These are phyloP conservation scores for Chaenogobius annularis DNA, from an alignment of 2,113 vertebrate genomes.

Conservation along the genomic window DNA sequence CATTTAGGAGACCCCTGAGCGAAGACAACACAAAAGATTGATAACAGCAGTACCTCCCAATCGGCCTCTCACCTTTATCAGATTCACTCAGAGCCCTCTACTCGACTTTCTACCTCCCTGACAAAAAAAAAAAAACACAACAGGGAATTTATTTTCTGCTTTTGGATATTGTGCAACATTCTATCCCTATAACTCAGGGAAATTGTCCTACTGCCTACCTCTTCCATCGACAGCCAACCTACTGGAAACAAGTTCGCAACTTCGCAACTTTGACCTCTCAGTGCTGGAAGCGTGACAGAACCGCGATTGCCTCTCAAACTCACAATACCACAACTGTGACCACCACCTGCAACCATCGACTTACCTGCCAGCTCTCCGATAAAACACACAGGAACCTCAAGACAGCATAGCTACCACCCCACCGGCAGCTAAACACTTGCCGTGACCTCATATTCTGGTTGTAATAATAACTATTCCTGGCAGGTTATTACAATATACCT, in stretches of 20 bases:
- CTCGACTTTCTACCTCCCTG: slow-evolving; percentile 50
- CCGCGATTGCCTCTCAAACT: slow-evolving; percentile 55
- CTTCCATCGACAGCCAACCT: slow-evolving; percentile 41
- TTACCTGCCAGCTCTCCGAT: slow-evolving; percentile 24
- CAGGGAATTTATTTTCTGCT: slow-evolving; percentile 13
- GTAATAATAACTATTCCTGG: slow-evolving; percentile 2
- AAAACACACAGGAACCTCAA: slow-evolving; percentile 4
- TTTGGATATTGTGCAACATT: slow-evolving; percentile 26
- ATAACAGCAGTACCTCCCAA: slow-evolving; percentile 30
- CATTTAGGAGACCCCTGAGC: slow-evolving; percentile 18
- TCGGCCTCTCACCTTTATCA: slow-evolving; percentile 10
- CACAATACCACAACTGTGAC: slow-evolving; percentile 36
- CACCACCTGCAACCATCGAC: slow-evolving; percentile 52
- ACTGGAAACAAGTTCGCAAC: slow-evolving; percentile 34
- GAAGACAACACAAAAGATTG: slow-evolving; percentile 12
- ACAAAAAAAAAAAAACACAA: slow-evolving; percentile 23
- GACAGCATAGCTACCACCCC: not conserved
- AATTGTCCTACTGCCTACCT: slow-evolving; percentile 58
- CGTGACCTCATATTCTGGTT: not conserved
- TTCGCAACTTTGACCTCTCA: slow-evolving; percentile 45
- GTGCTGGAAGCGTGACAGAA: slow-evolving; percentile 49
- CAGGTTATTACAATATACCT: not conserved
- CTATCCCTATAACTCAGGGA: slow-evolving; percentile 68
- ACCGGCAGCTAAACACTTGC: not conserved
- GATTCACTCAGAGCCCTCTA: slow-evolving; percentile 22